Evolutionary conservation across 2,113 vertebrate species (phyloP).

Genomic region (Hypanus sabinus): DNA sequence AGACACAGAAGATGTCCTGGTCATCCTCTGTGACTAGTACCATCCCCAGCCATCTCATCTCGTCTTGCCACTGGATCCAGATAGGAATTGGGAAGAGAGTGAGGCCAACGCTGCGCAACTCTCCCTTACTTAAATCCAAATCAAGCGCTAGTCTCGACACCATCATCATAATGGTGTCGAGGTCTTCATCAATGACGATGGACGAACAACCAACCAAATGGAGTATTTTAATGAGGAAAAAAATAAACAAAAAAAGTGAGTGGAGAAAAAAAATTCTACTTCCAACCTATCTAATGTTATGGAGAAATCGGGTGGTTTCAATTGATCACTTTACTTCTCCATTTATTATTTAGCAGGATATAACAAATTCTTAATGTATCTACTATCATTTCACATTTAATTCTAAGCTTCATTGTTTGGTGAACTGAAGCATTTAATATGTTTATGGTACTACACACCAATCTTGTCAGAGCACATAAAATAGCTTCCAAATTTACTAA

Average conservation of each 20-base stretch:
- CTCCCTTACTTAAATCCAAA: no score
- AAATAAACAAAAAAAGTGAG: background rate
- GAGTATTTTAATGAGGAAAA: no score
- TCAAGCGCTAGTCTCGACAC: no score
- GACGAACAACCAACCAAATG: no score
- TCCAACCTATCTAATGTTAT: background rate
- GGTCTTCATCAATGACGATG: no score
- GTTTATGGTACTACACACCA: background rate
- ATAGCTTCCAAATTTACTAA: background rate
- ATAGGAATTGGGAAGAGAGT: no score
- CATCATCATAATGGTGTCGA: no score
- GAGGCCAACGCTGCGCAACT: no score
- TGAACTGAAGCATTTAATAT: background rate
- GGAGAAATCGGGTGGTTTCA: background rate
- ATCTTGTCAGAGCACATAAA: background rate
- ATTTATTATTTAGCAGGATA: conserved; percentile 13
- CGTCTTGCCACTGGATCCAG: no score
- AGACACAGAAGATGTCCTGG: no score
- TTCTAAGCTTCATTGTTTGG: background rate
- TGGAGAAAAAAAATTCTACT: background rate
- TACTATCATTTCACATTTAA: background rate
- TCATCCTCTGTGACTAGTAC: no score
- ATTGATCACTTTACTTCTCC: background rate
- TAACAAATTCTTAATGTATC: conserved; percentile 10
- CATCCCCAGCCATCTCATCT: no score